Conservation (phyloP, 2,797 vertebrate species). For the Labroides dimidiatus region DNA sequence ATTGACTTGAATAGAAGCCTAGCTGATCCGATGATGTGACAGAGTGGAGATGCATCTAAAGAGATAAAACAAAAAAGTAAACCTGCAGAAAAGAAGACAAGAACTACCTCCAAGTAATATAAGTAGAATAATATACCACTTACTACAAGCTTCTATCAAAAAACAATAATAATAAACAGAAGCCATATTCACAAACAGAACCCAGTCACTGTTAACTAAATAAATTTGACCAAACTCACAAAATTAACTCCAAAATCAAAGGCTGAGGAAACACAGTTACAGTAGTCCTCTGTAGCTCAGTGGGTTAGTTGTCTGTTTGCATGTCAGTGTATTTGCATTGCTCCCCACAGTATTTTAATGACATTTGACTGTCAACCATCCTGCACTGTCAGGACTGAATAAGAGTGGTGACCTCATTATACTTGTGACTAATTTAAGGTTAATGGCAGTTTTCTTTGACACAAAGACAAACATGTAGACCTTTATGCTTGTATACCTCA, state of each 20-base stretch:
- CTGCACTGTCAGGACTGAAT: slow-evolving; percentile 10
- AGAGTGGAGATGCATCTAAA: too few species aligned
- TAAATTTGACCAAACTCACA: slow-evolving; percentile 5
- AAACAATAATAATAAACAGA: too few species aligned
- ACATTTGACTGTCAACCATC: slow-evolving; percentile 71
- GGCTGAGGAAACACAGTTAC: not conserved
- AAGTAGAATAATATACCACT: too few species aligned
- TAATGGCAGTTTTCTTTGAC: not conserved
- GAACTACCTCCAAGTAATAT: too few species aligned
- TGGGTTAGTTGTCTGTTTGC: slow-evolving; percentile 49
- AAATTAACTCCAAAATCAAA: too few species aligned
- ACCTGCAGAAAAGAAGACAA: too few species aligned
- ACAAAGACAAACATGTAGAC: not conserved
- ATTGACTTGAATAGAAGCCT: too few species aligned
- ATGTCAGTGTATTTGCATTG: slow-evolving; percentile 73
- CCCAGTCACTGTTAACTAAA: slow-evolving; percentile 6
- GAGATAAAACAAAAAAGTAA: too few species aligned
- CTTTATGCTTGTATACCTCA: too few species aligned
- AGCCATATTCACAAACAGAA: too few species aligned
- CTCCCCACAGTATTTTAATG: slow-evolving; percentile 74
- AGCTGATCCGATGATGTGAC: too few species aligned
- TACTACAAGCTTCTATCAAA: too few species aligned
- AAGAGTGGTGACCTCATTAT: slow-evolving; percentile 30
- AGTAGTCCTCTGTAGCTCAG: slow-evolving; percentile 27
- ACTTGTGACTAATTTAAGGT: slow-evolving; percentile 9